A percentile compares a stretch with the other conserved stretches of the same genome.
These are phyloP conservation scores for Plebejus anna DNA, from an alignment of 2,888 invertebrate species.

Conservation along the genomic window DNA sequence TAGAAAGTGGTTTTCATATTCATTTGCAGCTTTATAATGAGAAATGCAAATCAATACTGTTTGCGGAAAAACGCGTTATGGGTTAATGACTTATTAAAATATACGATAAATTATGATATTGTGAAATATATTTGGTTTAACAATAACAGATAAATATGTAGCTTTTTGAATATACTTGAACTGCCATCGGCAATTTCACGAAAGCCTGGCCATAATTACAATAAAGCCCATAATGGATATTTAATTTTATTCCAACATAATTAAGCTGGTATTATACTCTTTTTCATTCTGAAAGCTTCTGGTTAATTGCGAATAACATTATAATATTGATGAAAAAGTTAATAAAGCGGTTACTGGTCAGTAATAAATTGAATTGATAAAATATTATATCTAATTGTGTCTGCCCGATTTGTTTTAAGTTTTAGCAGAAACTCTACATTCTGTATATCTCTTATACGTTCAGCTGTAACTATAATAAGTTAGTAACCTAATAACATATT, in stretches of 20 bases:
- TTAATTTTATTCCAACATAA: constrained; percentile 15
- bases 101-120: not conserved
- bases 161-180: not conserved
- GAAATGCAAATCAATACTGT: not conserved
- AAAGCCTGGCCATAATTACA: constrained; percentile 3
- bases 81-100: not conserved
- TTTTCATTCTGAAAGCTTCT: not conserved
- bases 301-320: not conserved
- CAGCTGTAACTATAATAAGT: not conserved
- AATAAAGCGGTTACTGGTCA: not conserved
- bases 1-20: not conserved
- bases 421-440: not conserved
- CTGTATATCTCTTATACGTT: not conserved
- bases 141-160: not conserved
- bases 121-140: not conserved
- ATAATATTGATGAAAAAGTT: not conserved
- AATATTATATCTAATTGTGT: not conserved
- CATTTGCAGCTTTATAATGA: not conserved
- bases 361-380: not conserved
- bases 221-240: constrained; percentile 5
- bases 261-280: not conserved
- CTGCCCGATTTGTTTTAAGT: not conserved
- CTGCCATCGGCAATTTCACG: not conserved
- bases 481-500: not conserved
- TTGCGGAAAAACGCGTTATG: not conserved